Evolutionary conservation across 2,888 invertebrate species (phyloP), one percentile per base, ranked within the genome.

Genomic region (Agonopterix subpropinquella): DNA sequence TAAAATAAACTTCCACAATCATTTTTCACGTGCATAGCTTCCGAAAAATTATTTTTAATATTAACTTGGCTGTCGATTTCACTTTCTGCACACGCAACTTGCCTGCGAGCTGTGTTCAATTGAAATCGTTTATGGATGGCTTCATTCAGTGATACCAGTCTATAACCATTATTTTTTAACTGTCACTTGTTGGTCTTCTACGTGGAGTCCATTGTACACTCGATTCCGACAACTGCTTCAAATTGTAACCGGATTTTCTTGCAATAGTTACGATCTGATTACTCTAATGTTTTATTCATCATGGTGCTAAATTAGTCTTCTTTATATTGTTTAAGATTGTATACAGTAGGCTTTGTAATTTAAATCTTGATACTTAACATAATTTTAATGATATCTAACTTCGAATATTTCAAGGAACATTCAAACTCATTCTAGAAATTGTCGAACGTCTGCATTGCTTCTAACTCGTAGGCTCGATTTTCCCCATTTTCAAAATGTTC

Each of bases 1-100:
- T 18, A 43, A 47, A 43, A 47, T 47, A 47, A 43, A 47, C 44
- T 18, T 10, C 15, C 7, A 11, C 45, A 13, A 36, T 7, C 5
- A 28, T 28, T 28, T 28, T 28, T 28, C 28, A 28, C 28, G 46
- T 45, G 45, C 39, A 37, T 37, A 15, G 11, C 2, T 44, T 43
- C 37, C 4, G n/a, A 41, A 36, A 35, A 41, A 15, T 28, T 28
- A 28, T 44, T 43, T 42, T 41, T 47, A 46, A 51, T 44, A 43
- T 43, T 44, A 4, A 45, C 51, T 45, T 45, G 46, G 45, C 51
- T 56, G 65, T 67, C 69, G 74, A 81, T 82, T 83, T 82, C 83
- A 77, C 81, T 82, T 82, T 80, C 77, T 70, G 62, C 67, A 67
- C 65, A 73, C 59, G 59, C 62, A 58, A 55, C 56, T 35, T 10